Base-by-base conservation (phyloP, 37 sponge, comb jelly and placozoan species). In the Mnemiopsis leidyi region DNA sequence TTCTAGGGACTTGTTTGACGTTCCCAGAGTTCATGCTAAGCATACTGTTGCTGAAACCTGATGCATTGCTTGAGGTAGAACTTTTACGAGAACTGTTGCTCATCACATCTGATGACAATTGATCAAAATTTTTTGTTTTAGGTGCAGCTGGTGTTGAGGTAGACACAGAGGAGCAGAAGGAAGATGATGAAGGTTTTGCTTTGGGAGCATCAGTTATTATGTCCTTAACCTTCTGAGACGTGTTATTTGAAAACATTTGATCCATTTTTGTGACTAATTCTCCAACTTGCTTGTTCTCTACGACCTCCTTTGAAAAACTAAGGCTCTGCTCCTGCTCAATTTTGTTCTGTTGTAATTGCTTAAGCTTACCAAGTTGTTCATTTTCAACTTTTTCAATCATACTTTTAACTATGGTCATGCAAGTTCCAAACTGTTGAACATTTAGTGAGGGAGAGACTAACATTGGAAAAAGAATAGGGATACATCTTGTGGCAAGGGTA, bases 231-330 rank as follows among this genome's bases (percentile, higher is more conserved):
- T 48, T 5, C 61, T 48, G 61, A 48, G 61, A 48, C 5, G 61
- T 48, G 61, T 48, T 48, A 23, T 23, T 40, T 28, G 61, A 16
- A 33, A 85, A 85, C 90, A 85, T 85, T 85, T 85, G 61, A 40
- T 85, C 90, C 90, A 85, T 85, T 26, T 85, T 85, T 9, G 61
- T 40, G 1, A 85, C 90, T 5, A 85, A 37, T 40, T 85, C 90
- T 25, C 90, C 90, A 40, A 85, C 90, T 40, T 85, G 90, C 29
- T 85, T 85, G 61, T 85, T 85, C 23, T 85, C 90, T 13, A 37
- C 40, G 1, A 85, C 90, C 0, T 85, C 61, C 24, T 85, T 85
- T 2, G 90, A 85, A 40, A 85, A 85, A 33, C 28, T 16, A 29
- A 85, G 39, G 39, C 90, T 85, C 25, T 85, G 90, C 61, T 37